These are phyloP conservation scores for Carpatolechia fugitivella DNA, from an alignment of 2,888 invertebrate genomes.

Conservation along the genomic window DNA sequence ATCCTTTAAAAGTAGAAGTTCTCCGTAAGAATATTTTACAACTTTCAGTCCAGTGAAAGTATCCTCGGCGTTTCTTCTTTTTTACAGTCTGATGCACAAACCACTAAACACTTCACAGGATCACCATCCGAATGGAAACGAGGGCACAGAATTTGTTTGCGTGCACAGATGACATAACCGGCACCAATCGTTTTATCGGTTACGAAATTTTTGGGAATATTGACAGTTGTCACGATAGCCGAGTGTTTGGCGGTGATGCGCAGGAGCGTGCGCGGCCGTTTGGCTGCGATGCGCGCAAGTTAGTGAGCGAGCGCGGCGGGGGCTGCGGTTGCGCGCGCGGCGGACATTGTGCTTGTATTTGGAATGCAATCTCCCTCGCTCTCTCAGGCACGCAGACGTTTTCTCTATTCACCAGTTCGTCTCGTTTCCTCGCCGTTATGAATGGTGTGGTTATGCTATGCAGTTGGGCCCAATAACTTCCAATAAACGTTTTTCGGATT, in stretches of 20 bases:
- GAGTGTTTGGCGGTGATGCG: conserved; percentile 20
- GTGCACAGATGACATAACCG: conserved; percentile 44
- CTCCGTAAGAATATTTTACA: conserved; percentile 70
- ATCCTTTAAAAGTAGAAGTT: conserved; percentile 59
- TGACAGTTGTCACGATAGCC: conserved; percentile 46
- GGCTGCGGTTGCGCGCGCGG: conserved; percentile 30
- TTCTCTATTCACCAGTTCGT: conserved; percentile 53
- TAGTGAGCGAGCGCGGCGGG: conserved; percentile 28
- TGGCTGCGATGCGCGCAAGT: conserved; percentile 24
- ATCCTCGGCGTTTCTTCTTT: conserved; percentile 66
- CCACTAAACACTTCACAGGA: conserved; percentile 39
- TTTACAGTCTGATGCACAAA: conserved; percentile 42
- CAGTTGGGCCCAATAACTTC: conserved; percentile 53
- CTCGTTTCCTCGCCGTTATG: conserved; percentile 64
- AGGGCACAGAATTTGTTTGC: conserved; percentile 25
- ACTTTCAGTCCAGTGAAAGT: conserved; percentile 80
- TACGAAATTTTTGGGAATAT: conserved; percentile 46
- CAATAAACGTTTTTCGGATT: conserved; percentile 30
- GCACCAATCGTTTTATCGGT: conserved; percentile 41
- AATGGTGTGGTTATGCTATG: conserved; percentile 59
- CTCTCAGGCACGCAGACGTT: conserved; percentile 59
- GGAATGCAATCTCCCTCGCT: conserved; percentile 76
- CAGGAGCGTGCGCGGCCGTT: conserved; percentile 28
- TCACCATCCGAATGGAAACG: conserved; percentile 35
- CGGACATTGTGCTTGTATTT: conserved; percentile 40